Base-by-base conservation (phyloP, 2,113 vertebrate species). In the Stomatorhinus ivindoensis region DNA sequence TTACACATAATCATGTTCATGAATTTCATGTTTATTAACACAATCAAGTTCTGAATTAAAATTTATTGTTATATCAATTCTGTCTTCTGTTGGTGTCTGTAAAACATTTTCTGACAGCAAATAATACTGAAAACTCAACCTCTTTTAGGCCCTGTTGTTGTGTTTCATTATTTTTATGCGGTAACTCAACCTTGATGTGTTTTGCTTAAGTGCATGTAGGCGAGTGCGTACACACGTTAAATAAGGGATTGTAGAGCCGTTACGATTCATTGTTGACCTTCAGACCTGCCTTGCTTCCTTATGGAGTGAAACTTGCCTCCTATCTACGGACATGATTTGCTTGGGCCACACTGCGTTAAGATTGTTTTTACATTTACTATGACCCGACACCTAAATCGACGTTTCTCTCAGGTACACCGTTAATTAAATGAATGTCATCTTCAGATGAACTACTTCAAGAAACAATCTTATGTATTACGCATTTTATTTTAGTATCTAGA, bases 281-380 rank as follows among this genome's bases (percentile, higher is more conserved):
- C 91, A 93, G 91, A 92, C 93, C 90, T 91, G 90, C 86, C 48
- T 91, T 84, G 88, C 92, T 93, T 91, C 89, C 85, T 91, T 91
- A 85, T 90, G 91, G 51, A 86, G 48, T 86, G 65, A 73, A 51
- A 65, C 89, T 89, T 86, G 88, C 48, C 91, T 91, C 89, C 91
- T 91, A 90, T 90, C 24, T 39, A 46, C 65, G 69, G 53, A 19
- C 51, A 88, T 88, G 83, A 8, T 88, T 90, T 86, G 3, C 76
- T 82, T 55, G 21, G 50, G 69, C 48, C 35, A 11, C 31, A 76
- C 15, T 46, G 27, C 3, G 46, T 39, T 24, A 65, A 69, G 17
- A 88, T 51, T 55, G 31, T 39, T 87, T 53, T 53, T 35, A 42
- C 51, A 27, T 84, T 58, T 85, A 65, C 51, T 35, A 35, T 58